Conservation (phyloP, 2,888 invertebrate species). For the Conchocele bisecta region DNA sequence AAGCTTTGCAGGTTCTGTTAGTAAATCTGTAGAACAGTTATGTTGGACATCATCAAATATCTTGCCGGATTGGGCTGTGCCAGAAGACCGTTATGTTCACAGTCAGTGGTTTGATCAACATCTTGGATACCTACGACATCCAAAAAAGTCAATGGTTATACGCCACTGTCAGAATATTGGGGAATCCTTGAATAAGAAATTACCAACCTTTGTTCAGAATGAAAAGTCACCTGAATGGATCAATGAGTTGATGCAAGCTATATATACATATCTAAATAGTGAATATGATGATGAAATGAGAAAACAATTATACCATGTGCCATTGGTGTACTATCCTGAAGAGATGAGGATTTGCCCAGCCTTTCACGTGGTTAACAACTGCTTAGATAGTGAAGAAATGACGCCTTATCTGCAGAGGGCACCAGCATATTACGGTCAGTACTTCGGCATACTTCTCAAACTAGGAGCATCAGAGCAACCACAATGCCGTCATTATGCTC, state of each 20-base stretch:
- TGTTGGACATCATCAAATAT: constrained; percentile 45
- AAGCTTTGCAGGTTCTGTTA: constrained; percentile 34
- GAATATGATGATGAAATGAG: background rate
- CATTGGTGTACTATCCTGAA: constrained; percentile 45
- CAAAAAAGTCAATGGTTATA: constrained; percentile 31
- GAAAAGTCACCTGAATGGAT: too few species aligned
- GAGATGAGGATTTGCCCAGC: too few species aligned
- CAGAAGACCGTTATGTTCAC: too few species aligned
- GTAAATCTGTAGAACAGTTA: background rate
- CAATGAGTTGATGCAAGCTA: background rate
- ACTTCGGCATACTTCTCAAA: constrained; percentile 15
- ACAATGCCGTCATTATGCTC: constrained; percentile 19
- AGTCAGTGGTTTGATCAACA: too few species aligned
- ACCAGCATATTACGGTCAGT: constrained; percentile 24
- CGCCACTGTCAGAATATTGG: constrained; percentile 54
- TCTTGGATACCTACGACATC: constrained; percentile 36
- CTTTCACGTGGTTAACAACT: too few species aligned
- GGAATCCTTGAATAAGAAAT: constrained; percentile 13
- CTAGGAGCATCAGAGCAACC: constrained; percentile 23
- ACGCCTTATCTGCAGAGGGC: constrained; percentile 29
- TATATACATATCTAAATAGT: background rate
- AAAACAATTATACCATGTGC: constrained; percentile 7
- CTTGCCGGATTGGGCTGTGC: constrained; percentile 7
- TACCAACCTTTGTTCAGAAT: too few species aligned
- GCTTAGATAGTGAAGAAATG: constrained; percentile 10